Conservation (phyloP, 2,797 vertebrate species). For the Microcaecilia unicolor region DNA sequence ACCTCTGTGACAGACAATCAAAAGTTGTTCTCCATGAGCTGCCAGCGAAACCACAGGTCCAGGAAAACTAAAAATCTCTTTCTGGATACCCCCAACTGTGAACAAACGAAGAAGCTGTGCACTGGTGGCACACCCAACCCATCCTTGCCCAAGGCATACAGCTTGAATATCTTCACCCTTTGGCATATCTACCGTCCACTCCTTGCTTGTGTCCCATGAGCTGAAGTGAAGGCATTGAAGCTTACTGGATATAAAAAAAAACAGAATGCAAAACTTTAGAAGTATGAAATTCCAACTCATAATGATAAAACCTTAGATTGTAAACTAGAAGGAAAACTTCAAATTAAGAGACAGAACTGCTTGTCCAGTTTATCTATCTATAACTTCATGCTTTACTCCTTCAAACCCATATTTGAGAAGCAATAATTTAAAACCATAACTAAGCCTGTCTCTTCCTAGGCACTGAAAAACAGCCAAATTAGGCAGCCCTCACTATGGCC, state of each 20-base stretch:
- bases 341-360: no score
- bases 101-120: conserved; percentile 72
- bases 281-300: no score
- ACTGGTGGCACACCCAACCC: conserved; percentile 80
- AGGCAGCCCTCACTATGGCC: no score
- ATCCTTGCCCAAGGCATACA: conserved; percentile 82
- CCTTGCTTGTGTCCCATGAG: conserved; percentile 91
- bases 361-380: no score
- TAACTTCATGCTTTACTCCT: no score
- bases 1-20: conserved; percentile 84
- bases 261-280: no score
- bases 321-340: no score
- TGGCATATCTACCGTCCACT: conserved; percentile 90
- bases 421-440: no score
- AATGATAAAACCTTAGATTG: no score
- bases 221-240: conserved; percentile 91
- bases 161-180: conserved; percentile 69
- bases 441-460: no score
- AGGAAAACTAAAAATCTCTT: conserved; percentile 77
- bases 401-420: no score
- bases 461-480: no score
- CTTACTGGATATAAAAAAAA: conserved; percentile 59
- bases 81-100: conserved; percentile 81
- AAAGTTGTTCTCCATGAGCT: conserved; percentile 80
- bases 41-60: conserved; percentile 83